Evolutionary conservation across 2,797 vertebrate species (phyloP).

Genomic region (Macropodus opercularis): DNA sequence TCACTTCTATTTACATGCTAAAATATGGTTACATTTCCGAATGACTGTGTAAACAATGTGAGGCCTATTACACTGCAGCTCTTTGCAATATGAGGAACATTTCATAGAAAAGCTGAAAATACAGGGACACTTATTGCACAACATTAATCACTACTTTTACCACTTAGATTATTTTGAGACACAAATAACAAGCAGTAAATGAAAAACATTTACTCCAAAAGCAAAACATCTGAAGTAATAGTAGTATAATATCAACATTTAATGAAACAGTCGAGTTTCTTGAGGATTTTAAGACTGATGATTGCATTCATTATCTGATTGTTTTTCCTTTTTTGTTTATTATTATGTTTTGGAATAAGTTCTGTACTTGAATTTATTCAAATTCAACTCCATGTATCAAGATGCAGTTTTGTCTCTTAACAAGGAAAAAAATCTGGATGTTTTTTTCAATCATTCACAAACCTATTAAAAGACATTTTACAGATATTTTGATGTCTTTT

Average conservation of each 20-base stretch:
- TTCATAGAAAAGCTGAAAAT: conserved; percentile 31
- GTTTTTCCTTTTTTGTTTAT: conserved; percentile 50
- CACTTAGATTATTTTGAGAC: conserved; percentile 54
- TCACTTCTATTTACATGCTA: conserved; percentile 34
- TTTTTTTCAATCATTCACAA: conserved; percentile 57
- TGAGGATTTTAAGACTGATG: conserved; percentile 4
- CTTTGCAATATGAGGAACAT: conserved; percentile 24
- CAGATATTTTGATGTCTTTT: conserved; percentile 37
- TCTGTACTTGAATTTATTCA: conserved; percentile 59
- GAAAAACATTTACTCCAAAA: background rate
- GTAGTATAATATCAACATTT: background rate
- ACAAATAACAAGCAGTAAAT: conserved; percentile 20
- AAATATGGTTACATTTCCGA: conserved; percentile 29
- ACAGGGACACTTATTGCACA: conserved; percentile 53
- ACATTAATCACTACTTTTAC: conserved; percentile 62
- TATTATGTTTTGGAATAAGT: conserved; percentile 50
- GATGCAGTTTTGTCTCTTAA: conserved; percentile 51
- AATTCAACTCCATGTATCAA: conserved; percentile 58
- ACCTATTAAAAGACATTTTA: conserved; percentile 74
- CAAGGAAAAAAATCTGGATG: conserved; percentile 44
- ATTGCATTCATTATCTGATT: conserved; percentile 45
- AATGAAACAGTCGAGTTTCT: conserved; percentile 18
- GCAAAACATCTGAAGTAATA: conserved; percentile 14
- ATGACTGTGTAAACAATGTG: conserved; percentile 38
- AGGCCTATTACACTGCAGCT: conserved; percentile 19